These are phyloP conservation scores for Chaetodon trifasciatus DNA, from an alignment of 2,797 vertebrate species.

Conservation along the genomic window DNA sequence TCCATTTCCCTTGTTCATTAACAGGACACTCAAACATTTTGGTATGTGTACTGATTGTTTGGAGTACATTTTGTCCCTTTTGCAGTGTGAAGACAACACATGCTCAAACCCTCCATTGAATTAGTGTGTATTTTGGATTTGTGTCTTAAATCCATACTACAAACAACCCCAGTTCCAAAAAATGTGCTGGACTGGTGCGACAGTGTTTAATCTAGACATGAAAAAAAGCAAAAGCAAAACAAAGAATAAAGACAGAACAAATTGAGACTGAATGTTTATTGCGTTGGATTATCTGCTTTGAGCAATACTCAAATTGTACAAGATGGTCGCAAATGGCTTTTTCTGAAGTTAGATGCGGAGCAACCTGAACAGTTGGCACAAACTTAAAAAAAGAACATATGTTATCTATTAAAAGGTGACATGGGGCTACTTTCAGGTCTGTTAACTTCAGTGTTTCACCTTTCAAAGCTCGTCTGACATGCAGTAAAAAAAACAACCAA, in stretches of 20 bases:
- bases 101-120: background rate
- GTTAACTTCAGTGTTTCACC: background rate
- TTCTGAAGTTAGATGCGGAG: slow-evolving; percentile 18
- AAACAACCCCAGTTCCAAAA: too few relatives aligned
- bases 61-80: background rate
- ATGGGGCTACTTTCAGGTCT: slow-evolving; percentile 15
- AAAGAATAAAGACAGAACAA: background rate
- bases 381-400: slow-evolving; percentile 25
- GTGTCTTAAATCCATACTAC: background rate
- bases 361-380: slow-evolving; percentile 67
- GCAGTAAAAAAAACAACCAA: slow-evolving; percentile 7
- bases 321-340: slow-evolving; percentile 43
- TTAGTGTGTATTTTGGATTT: background rate
- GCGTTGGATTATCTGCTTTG: background rate
- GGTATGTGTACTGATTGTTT: background rate
- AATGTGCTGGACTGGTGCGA: background rate
- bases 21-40: background rate
- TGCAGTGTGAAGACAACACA: background rate
- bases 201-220: background rate
- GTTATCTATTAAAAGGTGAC: slow-evolving; percentile 21
- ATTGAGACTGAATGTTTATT: slow-evolving; percentile 28
- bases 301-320: slow-evolving; percentile 15
- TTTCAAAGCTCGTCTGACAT: slow-evolving; percentile 12
- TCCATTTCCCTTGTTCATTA: background rate
- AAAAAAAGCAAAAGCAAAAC: too few relatives aligned